Base-by-base conservation (phyloP, 2,113 vertebrate genomes). In the Aplodontia rufa region DNA sequence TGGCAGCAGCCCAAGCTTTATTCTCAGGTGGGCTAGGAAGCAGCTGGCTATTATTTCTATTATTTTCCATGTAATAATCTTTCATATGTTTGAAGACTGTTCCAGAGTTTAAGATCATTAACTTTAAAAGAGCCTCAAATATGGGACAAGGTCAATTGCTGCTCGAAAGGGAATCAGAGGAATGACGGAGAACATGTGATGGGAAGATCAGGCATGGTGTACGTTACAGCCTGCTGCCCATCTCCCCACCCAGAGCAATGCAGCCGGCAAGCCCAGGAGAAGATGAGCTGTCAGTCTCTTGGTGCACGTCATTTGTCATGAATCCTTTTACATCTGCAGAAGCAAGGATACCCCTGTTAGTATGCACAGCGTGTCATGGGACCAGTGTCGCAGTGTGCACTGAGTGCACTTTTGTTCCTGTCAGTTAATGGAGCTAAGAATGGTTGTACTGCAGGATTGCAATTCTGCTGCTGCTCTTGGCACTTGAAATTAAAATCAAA, bases 401-500 rank as follows among this genome's bases (percentile, higher is more conserved):
- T 10, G 28, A 78, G 14, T 40, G 24, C 24, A 71, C 85, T 97
- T 97, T 83, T 94, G 40, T 81, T 92, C 85, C 92, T 87, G 72
- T 68, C 87, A 72, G 71, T 93, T 95, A 96, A 93, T 91, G 64
- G 66, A 74, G 64, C 94, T 45, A 49, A 89, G 78, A 94, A 82
- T 20, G 37, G 85, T 60, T 69, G 35, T 81, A 62, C 35, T 55
- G 51, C 58, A 84, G 86, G 62, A 71, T 37, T 90, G 87, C 42
- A 60, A 90, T 97, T 96, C 91, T 71, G n/a, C 92, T 84, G 71
- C 17, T 87, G 45, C 72, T 93, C 32, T 96, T 97, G 88, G 76
- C 74, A 95, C 82, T 9, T 95, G 82, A 94, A 96, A 94, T 96
- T 97, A 97, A 95, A 96, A 97, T 92, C 84, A 96, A 86, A 97